Evolutionary conservation across 1,140 invertebrate genomes (phyloP).

Genomic region (Lycorma delicatula): DNA sequence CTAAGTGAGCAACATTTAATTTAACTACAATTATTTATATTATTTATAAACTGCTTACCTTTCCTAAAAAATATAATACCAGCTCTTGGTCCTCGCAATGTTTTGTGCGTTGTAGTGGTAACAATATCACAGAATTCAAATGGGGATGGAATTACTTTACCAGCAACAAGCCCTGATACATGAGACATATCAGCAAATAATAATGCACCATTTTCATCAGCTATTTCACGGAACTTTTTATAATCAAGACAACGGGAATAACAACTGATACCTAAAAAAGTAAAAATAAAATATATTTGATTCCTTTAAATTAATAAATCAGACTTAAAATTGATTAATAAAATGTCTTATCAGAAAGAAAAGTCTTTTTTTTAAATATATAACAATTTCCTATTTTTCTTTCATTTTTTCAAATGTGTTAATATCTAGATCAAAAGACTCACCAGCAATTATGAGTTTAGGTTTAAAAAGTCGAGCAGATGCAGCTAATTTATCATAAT

Average conservation of each 20-base stretch:
- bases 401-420: too few relatives aligned
- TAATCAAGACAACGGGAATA: constrained; percentile 80
- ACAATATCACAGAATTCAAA: constrained; percentile 93
- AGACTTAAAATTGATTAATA: neutral
- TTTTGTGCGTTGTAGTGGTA: constrained; percentile 94
- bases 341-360: neutral
- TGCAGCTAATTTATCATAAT: constrained; percentile 82
- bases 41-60: constrained; percentile 44
- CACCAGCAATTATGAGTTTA: constrained; percentile 82
- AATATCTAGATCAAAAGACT: constrained; percentile 12
- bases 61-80: constrained; percentile 87
- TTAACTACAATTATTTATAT: neutral
- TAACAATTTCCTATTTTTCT: too few relatives aligned
- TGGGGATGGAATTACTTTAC: constrained; percentile 76
- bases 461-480: constrained; percentile 85
- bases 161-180: constrained; percentile 84
- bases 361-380: too few relatives aligned
- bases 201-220: constrained; percentile 75
- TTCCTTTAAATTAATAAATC: neutral
- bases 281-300: too few relatives aligned
- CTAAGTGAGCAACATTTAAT: neutral
- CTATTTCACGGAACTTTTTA: constrained; percentile 79
- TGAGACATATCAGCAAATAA: constrained; percentile 96
- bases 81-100: constrained; percentile 80
- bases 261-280: constrained; percentile 67